A percentile compares a stretch with the other conserved stretches of the same genome.
Conservation (phyloP, 2,888 invertebrate genomes). For the Stenichneumon culpator region DNA sequence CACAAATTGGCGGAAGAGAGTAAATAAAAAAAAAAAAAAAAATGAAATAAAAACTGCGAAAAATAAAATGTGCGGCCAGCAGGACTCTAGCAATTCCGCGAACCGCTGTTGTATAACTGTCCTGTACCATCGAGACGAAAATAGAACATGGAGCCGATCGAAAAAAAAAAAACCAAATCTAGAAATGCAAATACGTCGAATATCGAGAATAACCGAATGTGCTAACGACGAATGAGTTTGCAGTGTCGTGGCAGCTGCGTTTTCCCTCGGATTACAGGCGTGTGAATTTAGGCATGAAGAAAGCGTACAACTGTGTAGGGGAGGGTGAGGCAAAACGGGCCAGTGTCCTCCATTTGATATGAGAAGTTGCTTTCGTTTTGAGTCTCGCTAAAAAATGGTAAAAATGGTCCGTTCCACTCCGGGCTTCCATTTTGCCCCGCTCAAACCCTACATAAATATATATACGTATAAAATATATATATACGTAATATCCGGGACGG, state of each 20-base stretch:
- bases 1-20: conserved; percentile 12
- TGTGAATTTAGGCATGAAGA: not conserved
- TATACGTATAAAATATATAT: not conserved
- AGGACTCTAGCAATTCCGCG: conserved; percentile 32
- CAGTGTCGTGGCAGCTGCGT: conserved; percentile 26
- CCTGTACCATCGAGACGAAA: conserved; percentile 16
- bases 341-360: not conserved
- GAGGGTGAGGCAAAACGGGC: not conserved
- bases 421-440: not conserved
- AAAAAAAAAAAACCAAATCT: not conserved
- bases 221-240: conserved; percentile 12
- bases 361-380: not conserved
- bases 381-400: not conserved
- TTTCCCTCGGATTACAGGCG: conserved; percentile 20
- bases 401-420: not conserved
- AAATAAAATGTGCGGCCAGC: conserved; percentile 14
- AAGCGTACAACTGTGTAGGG: conserved; percentile 5
- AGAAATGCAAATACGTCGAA: not conserved
- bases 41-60: conserved; percentile 11
- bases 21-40: conserved; percentile 1
- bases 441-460: not conserved
- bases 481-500: conserved; percentile 21
- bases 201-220: not conserved
- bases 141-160: conserved; percentile 20
- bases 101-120: conserved; percentile 10